phyloP scores from a whole-genome alignment of 2,797 vertebrate species.

The Dipus sagitta region DNA sequence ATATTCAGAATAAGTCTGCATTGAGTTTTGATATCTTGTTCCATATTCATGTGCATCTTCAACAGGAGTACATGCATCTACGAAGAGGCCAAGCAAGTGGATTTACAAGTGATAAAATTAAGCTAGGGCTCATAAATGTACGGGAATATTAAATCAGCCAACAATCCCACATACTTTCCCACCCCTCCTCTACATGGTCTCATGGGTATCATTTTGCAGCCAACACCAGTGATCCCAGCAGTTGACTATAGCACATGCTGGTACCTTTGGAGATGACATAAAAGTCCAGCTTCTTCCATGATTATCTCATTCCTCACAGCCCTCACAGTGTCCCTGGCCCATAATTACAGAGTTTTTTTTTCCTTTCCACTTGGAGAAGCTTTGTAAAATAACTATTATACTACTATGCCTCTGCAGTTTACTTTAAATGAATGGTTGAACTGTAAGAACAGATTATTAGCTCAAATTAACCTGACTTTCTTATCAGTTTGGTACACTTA shows the following conservation, averaged over 20 bases:
- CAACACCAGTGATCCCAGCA: conserved; percentile 29
- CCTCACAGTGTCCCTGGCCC: conserved; percentile 17
- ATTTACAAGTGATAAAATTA: conserved; percentile 47
- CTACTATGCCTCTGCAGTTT: conserved; percentile 8
- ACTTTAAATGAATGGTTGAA: conserved; percentile 62
- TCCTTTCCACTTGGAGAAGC: conserved; percentile 41
- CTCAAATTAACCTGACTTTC: conserved; percentile 64
- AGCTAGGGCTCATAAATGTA: neutral
- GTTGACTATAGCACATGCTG: neutral
- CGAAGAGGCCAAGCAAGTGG: neutral
- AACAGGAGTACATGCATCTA: neutral
- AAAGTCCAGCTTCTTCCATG: conserved; percentile 51
- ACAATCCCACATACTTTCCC: neutral
- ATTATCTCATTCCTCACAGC: conserved; percentile 47
- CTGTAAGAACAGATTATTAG: conserved; percentile 61
- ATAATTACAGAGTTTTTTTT: conserved; percentile 71
- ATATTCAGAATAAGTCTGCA: conserved; percentile 24
- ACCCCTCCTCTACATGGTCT: neutral
- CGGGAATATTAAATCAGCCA: conserved; percentile 14
- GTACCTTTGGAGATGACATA: conserved; percentile 58
- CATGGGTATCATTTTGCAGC: conserved; percentile 20
- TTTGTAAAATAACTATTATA: conserved; percentile 63
- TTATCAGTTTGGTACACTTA: conserved; percentile 44
- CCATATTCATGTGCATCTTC: neutral
- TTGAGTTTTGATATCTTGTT: neutral